Evolutionary conservation across 1,140 invertebrate genomes (phyloP).

Genomic region (Dryas iulia): DNA sequence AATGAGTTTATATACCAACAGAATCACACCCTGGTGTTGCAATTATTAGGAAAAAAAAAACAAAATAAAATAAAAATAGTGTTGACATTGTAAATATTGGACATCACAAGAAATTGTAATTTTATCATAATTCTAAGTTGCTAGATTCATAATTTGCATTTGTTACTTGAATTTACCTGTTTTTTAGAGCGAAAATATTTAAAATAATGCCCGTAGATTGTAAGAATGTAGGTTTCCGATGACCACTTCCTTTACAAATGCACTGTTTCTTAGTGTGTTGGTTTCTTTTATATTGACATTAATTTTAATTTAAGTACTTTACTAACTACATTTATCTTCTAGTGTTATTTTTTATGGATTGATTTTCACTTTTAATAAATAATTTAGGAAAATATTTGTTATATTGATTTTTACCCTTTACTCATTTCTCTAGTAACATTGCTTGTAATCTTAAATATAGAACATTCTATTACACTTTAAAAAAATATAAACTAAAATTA

Average conservation of each 20-base stretch:
- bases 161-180: slow-evolving; percentile 60
- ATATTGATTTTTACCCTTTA: slow-evolving; percentile 17
- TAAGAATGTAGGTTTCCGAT: background rate
- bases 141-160: slow-evolving; percentile 39
- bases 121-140: slow-evolving; percentile 26
- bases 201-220: background rate
- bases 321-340: slow-evolving; percentile 67
- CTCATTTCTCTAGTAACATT: too few relatives aligned
- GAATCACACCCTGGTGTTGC: background rate
- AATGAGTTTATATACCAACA: background rate
- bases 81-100: slow-evolving; percentile 64
- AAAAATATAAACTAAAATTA: too few relatives aligned
- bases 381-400: slow-evolving; percentile 48
- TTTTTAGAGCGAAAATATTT: slow-evolving; percentile 33
- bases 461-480: too few relatives aligned
- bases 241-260: background rate
- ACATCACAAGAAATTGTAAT: slow-evolving; percentile 64
- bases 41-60: too few relatives aligned
- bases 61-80: slow-evolving; percentile 31
- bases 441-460: too few relatives aligned
- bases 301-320: slow-evolving; percentile 58
- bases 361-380: slow-evolving; percentile 77
- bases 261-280: slow-evolving; percentile 35
- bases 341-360: slow-evolving; percentile 70
- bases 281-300: slow-evolving; percentile 54